Evolutionary conservation across 2,797 vertebrate genomes (phyloP).

Genomic region (Thunnus albacares): DNA sequence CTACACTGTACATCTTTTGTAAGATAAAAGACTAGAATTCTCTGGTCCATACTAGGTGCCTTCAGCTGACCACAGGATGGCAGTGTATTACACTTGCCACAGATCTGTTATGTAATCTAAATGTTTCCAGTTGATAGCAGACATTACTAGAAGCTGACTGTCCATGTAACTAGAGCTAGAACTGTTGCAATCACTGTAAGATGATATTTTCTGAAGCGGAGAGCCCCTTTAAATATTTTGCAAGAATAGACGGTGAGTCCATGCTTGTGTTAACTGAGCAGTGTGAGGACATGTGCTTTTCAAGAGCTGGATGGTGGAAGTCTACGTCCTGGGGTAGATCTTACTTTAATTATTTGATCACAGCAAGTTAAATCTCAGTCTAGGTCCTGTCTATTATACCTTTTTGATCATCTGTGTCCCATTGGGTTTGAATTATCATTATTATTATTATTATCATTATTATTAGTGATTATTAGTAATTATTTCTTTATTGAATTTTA

Average conservation of each 20-base stretch:
- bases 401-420: not conserved
- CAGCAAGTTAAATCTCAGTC: not conserved
- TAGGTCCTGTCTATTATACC: not conserved
- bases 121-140: slow-evolving; percentile 47
- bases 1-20: not conserved
- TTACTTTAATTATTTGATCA: not conserved
- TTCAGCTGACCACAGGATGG: slow-evolving; percentile 66
- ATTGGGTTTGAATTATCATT: not conserved
- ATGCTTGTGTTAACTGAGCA: not conserved
- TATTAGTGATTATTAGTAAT: too few species aligned
- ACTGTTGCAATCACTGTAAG: slow-evolving; percentile 57
- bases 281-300: not conserved
- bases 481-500: too few species aligned
- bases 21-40: not conserved
- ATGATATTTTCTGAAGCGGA: slow-evolving; percentile 38
- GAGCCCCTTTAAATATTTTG: not conserved
- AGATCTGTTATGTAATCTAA: slow-evolving; percentile 64
- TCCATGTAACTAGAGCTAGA: slow-evolving; percentile 38
- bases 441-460: too few species aligned
- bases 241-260: not conserved
- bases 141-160: slow-evolving; percentile 54
- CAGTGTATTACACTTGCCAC: slow-evolving; percentile 43
- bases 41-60: not conserved
- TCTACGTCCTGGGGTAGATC: not conserved
- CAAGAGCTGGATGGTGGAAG: not conserved